Percentiles rank a stretch among this genome's conserved stretches.
phyloP scores from a whole-genome alignment of 35 echinoderm and acorn worm genomes.

The Heliocidaris tuberculata region DNA sequence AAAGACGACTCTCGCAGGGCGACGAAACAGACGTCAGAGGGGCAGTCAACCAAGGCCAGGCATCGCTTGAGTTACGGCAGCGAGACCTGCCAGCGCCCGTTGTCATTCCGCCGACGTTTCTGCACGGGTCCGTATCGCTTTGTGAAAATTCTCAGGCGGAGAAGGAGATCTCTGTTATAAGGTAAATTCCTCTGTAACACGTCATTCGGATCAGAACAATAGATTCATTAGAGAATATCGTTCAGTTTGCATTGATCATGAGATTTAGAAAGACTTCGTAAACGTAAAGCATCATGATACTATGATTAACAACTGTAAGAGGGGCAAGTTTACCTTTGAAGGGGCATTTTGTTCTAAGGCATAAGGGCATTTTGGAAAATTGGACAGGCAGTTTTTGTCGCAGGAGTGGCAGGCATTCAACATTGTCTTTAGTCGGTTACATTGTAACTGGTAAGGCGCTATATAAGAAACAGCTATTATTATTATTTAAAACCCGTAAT shows the following conservation, averaged over 20 bases:
- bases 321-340: too few species aligned
- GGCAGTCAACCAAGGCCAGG: neutral
- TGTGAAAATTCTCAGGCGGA: neutral
- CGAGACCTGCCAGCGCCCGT: neutral
- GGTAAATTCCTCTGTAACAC: neutral
- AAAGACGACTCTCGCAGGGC: neutral
- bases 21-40: neutral
- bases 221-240: neutral
- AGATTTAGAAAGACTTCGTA: neutral
- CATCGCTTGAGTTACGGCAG: neutral
- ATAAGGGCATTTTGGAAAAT: too few species aligned
- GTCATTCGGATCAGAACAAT: neutral
- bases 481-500: too few species aligned
- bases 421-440: too few species aligned
- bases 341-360: too few species aligned
- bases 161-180: neutral
- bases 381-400: too few species aligned
- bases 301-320: too few species aligned
- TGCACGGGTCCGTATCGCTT: conserved; percentile 5
- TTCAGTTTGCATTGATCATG: neutral
- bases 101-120: conserved; percentile 22
- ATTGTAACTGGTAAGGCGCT: too few species aligned
- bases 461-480: too few species aligned
- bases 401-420: too few species aligned
- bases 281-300: neutral